Evolutionary conservation across 1,140 invertebrate genomes (phyloP).

Genomic region (Nilaparvata lugens): DNA sequence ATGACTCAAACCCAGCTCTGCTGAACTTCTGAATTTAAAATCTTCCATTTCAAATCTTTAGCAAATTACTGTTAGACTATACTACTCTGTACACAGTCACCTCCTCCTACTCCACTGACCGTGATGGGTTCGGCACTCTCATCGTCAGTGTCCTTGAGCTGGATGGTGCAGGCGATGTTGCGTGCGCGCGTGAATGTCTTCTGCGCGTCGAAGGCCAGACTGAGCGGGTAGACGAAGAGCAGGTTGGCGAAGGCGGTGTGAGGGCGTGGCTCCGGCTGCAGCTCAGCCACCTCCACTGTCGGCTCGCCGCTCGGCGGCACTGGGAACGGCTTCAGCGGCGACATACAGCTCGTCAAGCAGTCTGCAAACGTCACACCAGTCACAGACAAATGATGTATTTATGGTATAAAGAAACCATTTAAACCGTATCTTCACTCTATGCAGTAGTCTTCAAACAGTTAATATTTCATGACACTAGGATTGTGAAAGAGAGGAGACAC

Average conservation of each 20-base stretch:
- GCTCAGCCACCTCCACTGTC: slow-evolving; percentile 73
- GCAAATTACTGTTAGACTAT: too few species aligned
- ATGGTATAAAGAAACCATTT: too few species aligned
- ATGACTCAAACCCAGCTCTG: too few species aligned
- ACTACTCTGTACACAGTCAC: too few species aligned
- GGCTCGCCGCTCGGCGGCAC: slow-evolving; percentile 59
- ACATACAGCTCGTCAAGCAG: slow-evolving; percentile 65
- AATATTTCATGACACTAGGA: too few species aligned
- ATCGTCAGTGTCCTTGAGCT: slow-evolving; percentile 69
- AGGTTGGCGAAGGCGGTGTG: slow-evolving; percentile 76
- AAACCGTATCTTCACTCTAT: too few species aligned
- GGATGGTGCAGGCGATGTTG: slow-evolving; percentile 83
- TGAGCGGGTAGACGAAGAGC: slow-evolving; percentile 81
- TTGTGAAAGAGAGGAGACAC: too few species aligned
- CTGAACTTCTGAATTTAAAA: too few species aligned
- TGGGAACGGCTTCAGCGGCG: slow-evolving; percentile 72
- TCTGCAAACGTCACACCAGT: slow-evolving; percentile 44
- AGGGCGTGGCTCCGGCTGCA: slow-evolving; percentile 62
- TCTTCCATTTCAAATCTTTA: too few species aligned
- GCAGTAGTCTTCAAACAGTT: too few species aligned
- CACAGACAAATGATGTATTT: too few species aligned
- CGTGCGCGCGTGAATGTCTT: slow-evolving; percentile 78
- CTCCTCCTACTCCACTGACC: slow-evolving; percentile 43
- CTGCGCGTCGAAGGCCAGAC: slow-evolving; percentile 83
- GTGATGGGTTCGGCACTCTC: slow-evolving; percentile 57